phyloP scores from a whole-genome alignment of 2,888 invertebrate genomes.

The Ceriagrion tenellum region DNA sequence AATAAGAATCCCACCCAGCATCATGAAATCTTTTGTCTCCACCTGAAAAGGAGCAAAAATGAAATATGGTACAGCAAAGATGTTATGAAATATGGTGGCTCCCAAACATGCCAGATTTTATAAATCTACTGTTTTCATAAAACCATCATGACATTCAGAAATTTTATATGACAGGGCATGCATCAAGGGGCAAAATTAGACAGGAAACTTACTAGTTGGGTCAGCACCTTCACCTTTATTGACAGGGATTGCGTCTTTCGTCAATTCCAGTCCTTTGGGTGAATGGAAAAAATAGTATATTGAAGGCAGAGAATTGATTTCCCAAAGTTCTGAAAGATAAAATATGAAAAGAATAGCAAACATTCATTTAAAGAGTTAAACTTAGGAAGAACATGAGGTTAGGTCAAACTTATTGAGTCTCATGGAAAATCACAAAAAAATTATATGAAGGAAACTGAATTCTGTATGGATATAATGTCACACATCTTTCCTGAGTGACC shows the following conservation, averaged over 20 bases:
- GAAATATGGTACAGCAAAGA: neutral
- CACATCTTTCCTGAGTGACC: too few species aligned
- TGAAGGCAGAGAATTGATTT: constrained; percentile 80
- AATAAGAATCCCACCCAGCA: constrained; percentile 92
- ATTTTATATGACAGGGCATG: neutral
- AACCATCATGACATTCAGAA: neutral
- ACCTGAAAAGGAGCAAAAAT: neutral
- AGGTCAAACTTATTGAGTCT: too few species aligned
- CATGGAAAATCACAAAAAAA: too few species aligned
- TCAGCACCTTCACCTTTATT: constrained; percentile 69
- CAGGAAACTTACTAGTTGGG: constrained; percentile 68
- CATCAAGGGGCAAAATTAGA: neutral
- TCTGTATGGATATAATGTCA: too few species aligned
- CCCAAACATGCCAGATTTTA: neutral
- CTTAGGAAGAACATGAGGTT: too few species aligned
- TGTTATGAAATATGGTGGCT: neutral
- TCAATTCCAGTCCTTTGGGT: constrained; percentile 75
- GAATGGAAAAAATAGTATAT: constrained; percentile 83
- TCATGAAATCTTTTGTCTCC: constrained; percentile 80
- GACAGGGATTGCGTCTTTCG: constrained; percentile 72
- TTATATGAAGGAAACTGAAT: too few species aligned
- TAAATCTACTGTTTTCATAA: neutral
- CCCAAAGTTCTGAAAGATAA: constrained; percentile 78
- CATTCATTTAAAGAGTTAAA: too few species aligned
- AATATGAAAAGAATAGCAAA: too few species aligned